phyloP scores from a whole-genome alignment of 1,140 invertebrate genomes.

The Chionoecetes opilio region DNA sequence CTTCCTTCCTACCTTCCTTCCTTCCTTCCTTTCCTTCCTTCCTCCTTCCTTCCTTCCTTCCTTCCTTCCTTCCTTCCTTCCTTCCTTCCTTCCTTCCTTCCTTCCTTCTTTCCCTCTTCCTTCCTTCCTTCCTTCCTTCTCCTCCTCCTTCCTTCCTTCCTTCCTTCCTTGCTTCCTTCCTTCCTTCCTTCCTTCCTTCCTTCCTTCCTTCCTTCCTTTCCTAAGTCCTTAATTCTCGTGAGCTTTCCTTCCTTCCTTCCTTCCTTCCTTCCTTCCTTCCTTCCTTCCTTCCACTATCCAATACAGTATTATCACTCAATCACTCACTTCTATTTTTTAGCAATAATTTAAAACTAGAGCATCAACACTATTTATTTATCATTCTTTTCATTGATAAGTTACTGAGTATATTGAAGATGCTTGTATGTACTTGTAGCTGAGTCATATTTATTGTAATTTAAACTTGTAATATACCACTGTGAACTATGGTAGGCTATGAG shows the following conservation, averaged over 20 bases:
- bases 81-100: slow-evolving; percentile 3
- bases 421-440: not conserved
- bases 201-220: slow-evolving; percentile 9
- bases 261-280: slow-evolving; percentile 36
- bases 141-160: not conserved
- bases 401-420: too few species aligned
- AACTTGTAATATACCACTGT: too few species aligned
- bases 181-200: not conserved
- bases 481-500: not conserved
- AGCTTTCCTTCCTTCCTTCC: not conserved
- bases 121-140: not conserved
- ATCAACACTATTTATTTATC: too few species aligned
- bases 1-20: not conserved
- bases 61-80: not conserved
- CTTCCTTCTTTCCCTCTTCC: not conserved
- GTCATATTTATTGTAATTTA: not conserved
- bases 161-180: not conserved
- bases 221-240: not conserved
- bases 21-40: not conserved
- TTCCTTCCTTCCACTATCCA: not conserved
- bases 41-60: slow-evolving; percentile 25
- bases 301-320: not conserved
- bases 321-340: too few species aligned
- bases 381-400: too few species aligned
- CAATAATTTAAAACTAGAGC: too few species aligned